Base-by-base conservation (phyloP, 2,888 invertebrate species). In the Caenorhabditis becei region DNA sequence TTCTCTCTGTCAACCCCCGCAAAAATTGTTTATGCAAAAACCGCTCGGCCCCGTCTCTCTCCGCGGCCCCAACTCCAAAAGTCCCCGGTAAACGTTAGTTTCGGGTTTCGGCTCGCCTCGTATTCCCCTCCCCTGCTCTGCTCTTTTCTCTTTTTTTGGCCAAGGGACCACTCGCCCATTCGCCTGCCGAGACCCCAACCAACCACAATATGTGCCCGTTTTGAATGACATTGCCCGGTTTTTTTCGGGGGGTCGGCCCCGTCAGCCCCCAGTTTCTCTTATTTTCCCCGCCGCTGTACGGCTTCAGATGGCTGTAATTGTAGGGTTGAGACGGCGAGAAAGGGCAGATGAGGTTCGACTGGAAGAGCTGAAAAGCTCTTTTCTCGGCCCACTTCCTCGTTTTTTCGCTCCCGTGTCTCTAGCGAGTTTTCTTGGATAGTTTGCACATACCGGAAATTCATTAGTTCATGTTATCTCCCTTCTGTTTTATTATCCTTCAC, bases 171-270 rank as follows among this genome's bases (percentile, higher is more conserved):
- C 54, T 35, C 51, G 28, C 23, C 32, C 23, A 51, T n/a, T 47
- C 16, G 18, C 37, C 47, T 26, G 26, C 8, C 54, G 5, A 54
- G 26, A 54, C 23, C 54, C 54, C 37, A 32, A 32, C 47, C 49
- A 23, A 20, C 65, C 65, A 49, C 37, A 63, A 72, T 63, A 63
- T 63, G 56, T 49, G 63, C 65, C 66, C 59, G 59, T 66, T 66
- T 74, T 74, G 74, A 74, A 74, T 74, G 74, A 51, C 74, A 74
- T 74, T 20, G 65, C 49, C 56, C 62, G 35, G 56, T 62, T 49
- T 18, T 5, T 14, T 14, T 20, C 18, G 18, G 20, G 3, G 10
- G 10, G 8, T 5, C 41, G 41, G 51, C 56, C 49, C 72, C 56
- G 37, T 58, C 53, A 56, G 23, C n/a, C 58, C 4, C 56, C 32